Evolutionary conservation across 2,888 invertebrate species (phyloP).

Genomic region (Embidobia sp.): DNA sequence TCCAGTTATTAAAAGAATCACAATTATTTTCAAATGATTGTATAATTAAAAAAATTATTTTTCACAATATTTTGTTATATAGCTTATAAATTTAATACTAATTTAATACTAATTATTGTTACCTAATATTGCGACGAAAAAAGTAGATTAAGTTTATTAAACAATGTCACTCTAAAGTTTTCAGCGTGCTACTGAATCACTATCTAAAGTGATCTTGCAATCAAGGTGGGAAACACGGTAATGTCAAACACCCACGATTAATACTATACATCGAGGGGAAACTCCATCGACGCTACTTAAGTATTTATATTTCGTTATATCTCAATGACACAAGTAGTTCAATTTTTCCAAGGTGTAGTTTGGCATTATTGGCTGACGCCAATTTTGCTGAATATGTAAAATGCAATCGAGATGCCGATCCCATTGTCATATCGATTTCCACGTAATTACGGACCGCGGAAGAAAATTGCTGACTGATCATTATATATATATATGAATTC

Average conservation of each 20-base stretch:
- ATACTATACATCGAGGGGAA: constrained; percentile 62
- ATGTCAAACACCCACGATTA: constrained; percentile 74
- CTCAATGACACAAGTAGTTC: constrained; percentile 33
- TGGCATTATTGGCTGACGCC: constrained; percentile 5
- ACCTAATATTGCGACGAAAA: too few species aligned
- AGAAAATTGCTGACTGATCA: constrained; percentile 38
- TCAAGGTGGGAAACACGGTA: constrained; percentile 72
- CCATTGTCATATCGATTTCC: constrained; percentile 35
- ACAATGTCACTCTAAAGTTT: constrained; percentile 1
- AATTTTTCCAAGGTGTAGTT: constrained; percentile 59
- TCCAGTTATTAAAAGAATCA: too few species aligned
- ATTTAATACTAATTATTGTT: too few species aligned
- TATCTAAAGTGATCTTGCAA: constrained; percentile 59
- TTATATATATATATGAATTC: constrained; percentile 19
- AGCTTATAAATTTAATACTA: too few species aligned
- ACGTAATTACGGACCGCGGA: constrained; percentile 16
- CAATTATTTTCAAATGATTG: too few species aligned
- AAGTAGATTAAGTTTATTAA: too few species aligned
- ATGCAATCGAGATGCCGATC: constrained; percentile 18
- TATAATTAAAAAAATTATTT: too few species aligned
- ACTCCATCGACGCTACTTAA: constrained; percentile 29
- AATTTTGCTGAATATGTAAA: constrained; percentile 35
- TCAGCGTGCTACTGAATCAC: constrained; percentile 23
- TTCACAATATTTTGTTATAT: too few species aligned
- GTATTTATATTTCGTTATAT: constrained; percentile 43